Base-by-base conservation (phyloP, 1,140 invertebrate species). In the Polypedilum pembai region DNA sequence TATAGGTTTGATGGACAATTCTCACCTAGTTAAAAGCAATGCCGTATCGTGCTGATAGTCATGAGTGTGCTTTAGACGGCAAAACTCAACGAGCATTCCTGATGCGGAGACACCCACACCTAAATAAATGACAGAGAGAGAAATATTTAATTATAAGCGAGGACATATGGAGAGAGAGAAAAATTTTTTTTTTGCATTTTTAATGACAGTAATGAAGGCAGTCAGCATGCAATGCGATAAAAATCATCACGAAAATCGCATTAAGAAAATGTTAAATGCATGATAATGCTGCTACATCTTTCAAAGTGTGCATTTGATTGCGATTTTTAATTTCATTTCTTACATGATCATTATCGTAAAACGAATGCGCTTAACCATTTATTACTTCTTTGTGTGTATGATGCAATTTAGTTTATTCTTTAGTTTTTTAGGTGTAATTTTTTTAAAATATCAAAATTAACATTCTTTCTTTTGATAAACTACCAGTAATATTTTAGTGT, bases 1-100 rank as follows among this genome's bases (percentile, higher is more conserved):
- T 3, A n/a, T n/a, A n/a, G n/a, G n/a, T 76, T 20, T 65, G 41
- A 74, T 74, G 18, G 18, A 56, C 33, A 24, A 74, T 74, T 79
- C 79, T 80, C 81, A 91, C 89, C 91, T 88, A 33, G 91, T 93
- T 40, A 93, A 83, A 73, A 93, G 81, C 40, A 94, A 83, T 3
- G 92, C 91, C 0, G 88, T 86, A 78, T 94, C 92, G 77, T 93
- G 88, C 77, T 89, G 88, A 75, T 85, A 73, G 78, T 79, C 76
- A 73, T 86, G 81, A 65, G 82, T 80, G 41, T 86, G 82, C 76
- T 93, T 89, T 87, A 89, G 92, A 3, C 84, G 79, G 78, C 92
- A 94, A 80, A 94, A 94, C 73, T 84, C 85, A 40, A 85, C 85
- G 8, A 94, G 82, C 85, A 91, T 90, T 12, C 88, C 87, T 5